A percentile compares a stretch with the other conserved stretches of the same genome.
Evolutionary conservation across 2,888 invertebrate genomes (phyloP).

Genomic region (Dryocosmus kuriphilus): DNA sequence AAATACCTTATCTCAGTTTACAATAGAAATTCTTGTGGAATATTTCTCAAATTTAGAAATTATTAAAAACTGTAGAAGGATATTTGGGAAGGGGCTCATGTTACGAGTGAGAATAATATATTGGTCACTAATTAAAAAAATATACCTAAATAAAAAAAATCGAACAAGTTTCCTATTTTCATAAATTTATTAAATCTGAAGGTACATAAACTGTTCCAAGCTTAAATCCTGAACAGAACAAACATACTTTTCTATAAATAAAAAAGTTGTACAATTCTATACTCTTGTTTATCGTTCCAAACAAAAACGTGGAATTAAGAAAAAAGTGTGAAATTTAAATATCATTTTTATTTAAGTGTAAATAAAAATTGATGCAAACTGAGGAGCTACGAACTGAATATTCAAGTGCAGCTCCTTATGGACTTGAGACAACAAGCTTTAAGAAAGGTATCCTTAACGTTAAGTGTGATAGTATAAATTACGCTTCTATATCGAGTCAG

Average conservation of each 20-base stretch:
- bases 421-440: not conserved
- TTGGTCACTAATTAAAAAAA: constrained; percentile 1
- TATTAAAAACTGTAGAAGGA: not conserved
- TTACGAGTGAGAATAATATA: not conserved
- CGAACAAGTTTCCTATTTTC: constrained; percentile 14
- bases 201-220: constrained; percentile 35
- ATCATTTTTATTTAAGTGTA: constrained; percentile 8
- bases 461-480: constrained; percentile 25
- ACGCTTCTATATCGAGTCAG: constrained; percentile 7
- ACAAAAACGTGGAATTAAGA: not conserved
- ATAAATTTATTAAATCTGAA: constrained; percentile 33
- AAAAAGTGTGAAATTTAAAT: not conserved
- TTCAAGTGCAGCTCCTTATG: constrained; percentile 3
- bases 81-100: not conserved
- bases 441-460: not conserved
- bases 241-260: constrained; percentile 30
- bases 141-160: constrained; percentile 13
- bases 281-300: constrained; percentile 25
- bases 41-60: not conserved
- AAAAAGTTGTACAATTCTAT: constrained; percentile 33
- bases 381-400: not conserved
- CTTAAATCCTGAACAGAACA: constrained; percentile 7
- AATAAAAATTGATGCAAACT: not conserved
- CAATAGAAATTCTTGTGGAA: constrained; percentile 35
- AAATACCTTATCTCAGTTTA: constrained; percentile 41